phyloP scores from a whole-genome alignment of 2,113 vertebrate species.

The Seriola quinqueradiata region DNA sequence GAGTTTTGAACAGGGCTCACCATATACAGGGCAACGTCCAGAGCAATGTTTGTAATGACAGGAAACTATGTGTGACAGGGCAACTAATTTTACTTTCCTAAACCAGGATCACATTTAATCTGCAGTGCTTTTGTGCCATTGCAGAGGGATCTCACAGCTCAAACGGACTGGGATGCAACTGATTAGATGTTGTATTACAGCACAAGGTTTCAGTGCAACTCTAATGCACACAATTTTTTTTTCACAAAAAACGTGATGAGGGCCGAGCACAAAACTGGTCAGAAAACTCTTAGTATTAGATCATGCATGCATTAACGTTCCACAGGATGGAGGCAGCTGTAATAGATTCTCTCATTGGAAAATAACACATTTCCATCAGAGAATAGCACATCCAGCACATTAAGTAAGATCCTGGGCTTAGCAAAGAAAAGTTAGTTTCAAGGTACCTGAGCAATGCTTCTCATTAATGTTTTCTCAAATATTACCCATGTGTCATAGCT shows the following conservation, averaged over 20 bases:
- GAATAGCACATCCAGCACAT: constrained; percentile 32
- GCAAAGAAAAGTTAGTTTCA: constrained; percentile 55
- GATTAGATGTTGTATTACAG: constrained; percentile 52
- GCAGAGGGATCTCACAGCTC: constrained; percentile 27
- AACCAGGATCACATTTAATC: constrained; percentile 49
- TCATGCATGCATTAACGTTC: constrained; percentile 56
- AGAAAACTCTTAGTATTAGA: constrained; percentile 43
- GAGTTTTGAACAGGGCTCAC: constrained; percentile 19
- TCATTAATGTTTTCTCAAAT: constrained; percentile 29
- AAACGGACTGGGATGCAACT: constrained; percentile 23
- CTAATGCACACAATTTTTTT: constrained; percentile 34
- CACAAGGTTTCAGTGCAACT: constrained; percentile 50
- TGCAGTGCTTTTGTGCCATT: constrained; percentile 1
- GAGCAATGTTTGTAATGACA: constrained; percentile 33
- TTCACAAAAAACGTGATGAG: constrained; percentile 47
- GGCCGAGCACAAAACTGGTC: constrained; percentile 47
- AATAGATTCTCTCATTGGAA: constrained; percentile 41
- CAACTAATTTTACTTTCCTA: constrained; percentile 40
- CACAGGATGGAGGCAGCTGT: constrained; percentile 29
- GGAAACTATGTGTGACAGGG: constrained; percentile 34
- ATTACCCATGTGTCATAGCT: constrained; percentile 18
- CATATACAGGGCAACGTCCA: constrained; percentile 36
- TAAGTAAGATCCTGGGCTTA: constrained; percentile 44
- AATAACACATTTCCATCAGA: constrained; percentile 47
- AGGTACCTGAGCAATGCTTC: constrained; percentile 52